phyloP scores from a whole-genome alignment of 2,888 invertebrate species.

The Aricia artaxerxes region DNA sequence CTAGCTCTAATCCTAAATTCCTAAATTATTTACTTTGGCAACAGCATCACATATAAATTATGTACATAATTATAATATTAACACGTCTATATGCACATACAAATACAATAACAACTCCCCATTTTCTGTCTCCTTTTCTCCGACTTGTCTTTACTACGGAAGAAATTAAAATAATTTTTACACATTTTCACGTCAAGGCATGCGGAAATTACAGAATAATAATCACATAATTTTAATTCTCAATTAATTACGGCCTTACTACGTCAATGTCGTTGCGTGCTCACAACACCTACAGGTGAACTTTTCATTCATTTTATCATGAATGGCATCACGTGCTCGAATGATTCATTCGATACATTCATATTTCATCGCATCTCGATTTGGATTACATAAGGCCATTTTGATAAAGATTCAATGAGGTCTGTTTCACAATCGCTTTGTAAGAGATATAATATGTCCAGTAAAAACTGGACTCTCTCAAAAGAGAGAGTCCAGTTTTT shows the following conservation, averaged over 20 bases:
- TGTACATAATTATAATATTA: no score
- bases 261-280: conserved; percentile 21
- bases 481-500: neutral
- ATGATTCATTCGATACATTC: conserved; percentile 14
- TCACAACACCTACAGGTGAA: conserved; percentile 6
- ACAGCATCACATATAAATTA: no score
- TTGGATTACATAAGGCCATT: neutral
- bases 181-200: neutral
- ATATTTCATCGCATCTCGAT: neutral
- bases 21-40: no score
- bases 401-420: neutral
- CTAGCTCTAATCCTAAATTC: no score
- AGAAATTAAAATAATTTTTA: neutral
- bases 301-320: conserved; percentile 28
- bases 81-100: no score
- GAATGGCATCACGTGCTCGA: conserved; percentile 25
- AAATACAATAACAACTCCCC: no score
- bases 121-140: neutral
- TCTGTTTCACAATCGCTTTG: neutral
- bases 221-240: neutral
- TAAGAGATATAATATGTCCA: no score
- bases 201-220: conserved; percentile 4
- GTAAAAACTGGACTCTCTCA: no score
- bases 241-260: conserved; percentile 6
- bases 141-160: neutral